A percentile compares a stretch with the other conserved stretches of the same genome.
phyloP scores from a whole-genome alignment of 1,140 invertebrate species.

The Lepidotrigona ventralis region DNA sequence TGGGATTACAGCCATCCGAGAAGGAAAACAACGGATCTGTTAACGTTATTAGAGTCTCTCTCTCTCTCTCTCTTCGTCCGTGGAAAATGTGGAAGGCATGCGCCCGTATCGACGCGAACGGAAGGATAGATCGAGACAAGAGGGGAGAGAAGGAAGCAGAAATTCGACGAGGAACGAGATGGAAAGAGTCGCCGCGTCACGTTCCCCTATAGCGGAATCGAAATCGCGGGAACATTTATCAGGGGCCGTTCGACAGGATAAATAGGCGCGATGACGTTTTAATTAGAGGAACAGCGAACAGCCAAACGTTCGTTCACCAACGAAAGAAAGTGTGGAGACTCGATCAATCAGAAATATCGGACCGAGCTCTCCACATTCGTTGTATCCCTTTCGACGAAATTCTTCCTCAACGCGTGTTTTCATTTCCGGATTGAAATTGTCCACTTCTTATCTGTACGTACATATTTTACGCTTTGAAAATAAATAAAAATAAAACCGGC shows the following conservation, averaged over 20 bases:
- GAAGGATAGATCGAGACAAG: neutral
- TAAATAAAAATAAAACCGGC: no score
- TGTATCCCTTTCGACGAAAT: neutral
- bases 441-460: no score
- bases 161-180: slow-evolving; percentile 25
- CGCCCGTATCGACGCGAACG: slow-evolving; percentile 29
- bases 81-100: slow-evolving; percentile 52
- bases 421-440: no score
- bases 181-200: slow-evolving; percentile 1
- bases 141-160: neutral
- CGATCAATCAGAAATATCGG: neutral
- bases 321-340: neutral
- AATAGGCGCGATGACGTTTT: slow-evolving; percentile 63
- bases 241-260: slow-evolving; percentile 65
- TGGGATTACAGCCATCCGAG: slow-evolving; percentile 53
- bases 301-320: neutral
- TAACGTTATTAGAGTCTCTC: slow-evolving; percentile 73
- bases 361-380: no score
- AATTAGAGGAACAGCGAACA: slow-evolving; percentile 47
- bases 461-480: no score
- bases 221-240: slow-evolving; percentile 71
- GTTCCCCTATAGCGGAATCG: slow-evolving; percentile 17
- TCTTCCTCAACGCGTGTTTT: no score
- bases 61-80: slow-evolving; percentile 52
- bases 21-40: slow-evolving; percentile 67